phyloP scores from a whole-genome alignment of 2,797 vertebrate species.

The Lithobates sylvaticus region DNA sequence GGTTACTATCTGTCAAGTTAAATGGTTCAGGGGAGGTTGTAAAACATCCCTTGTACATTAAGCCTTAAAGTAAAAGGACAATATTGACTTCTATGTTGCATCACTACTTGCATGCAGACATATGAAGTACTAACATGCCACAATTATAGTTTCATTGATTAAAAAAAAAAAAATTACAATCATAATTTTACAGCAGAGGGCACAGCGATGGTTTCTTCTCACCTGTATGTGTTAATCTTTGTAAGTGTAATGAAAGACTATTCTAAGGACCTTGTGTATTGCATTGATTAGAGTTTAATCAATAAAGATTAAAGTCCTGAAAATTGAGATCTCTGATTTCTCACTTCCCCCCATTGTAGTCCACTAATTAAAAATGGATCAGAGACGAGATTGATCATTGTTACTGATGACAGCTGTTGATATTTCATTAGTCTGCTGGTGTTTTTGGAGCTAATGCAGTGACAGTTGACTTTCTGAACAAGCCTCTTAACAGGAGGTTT shows the following conservation, averaged over 20 bases:
- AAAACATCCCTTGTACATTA: too few relatives aligned
- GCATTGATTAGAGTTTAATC: not conserved
- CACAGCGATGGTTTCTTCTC: not conserved
- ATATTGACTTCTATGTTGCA: too few relatives aligned
- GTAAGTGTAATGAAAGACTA: not conserved
- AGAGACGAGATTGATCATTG: not conserved
- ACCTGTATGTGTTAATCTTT: not conserved
- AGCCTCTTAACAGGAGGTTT: constrained; percentile 34
- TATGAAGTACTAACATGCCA: too few relatives aligned
- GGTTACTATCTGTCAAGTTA: too few relatives aligned
- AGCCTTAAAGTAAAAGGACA: too few relatives aligned
- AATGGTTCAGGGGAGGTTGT: too few relatives aligned
- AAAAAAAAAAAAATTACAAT: too few relatives aligned
- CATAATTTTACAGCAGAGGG: not conserved
- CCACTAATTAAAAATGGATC: not conserved
- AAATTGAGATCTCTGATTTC: not conserved
- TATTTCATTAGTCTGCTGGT: not conserved
- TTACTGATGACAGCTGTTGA: not conserved
- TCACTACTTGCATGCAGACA: too few relatives aligned
- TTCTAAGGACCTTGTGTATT: not conserved
- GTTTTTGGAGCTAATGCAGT: constrained; percentile 1
- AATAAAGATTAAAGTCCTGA: constrained; percentile 1
- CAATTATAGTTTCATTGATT: too few relatives aligned
- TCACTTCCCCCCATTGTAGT: not conserved
- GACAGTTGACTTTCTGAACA: not conserved